Percentiles rank a stretch among this genome's conserved stretches.
Conservation (phyloP, 2,113 vertebrate species). For the Gallinago media region DNA sequence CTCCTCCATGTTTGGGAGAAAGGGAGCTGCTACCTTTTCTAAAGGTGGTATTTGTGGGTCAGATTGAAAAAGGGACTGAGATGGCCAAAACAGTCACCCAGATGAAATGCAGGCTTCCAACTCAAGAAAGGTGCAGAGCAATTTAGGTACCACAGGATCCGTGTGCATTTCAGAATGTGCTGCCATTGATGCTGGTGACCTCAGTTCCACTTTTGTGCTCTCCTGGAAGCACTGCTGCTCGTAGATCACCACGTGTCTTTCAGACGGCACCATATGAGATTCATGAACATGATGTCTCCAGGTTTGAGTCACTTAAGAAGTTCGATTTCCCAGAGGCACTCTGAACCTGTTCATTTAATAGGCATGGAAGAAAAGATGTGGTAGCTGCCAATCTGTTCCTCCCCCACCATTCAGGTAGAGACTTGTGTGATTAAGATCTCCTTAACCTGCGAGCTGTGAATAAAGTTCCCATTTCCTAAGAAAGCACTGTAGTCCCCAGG, state of each 20-base stretch:
- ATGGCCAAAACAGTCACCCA: neutral
- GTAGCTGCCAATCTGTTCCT: neutral
- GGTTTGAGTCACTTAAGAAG: neutral
- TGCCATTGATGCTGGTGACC: neutral
- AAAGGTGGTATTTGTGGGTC: neutral
- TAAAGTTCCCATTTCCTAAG: neutral
- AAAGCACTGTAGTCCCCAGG: neutral
- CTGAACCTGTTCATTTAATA: neutral
- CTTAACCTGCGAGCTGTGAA: neutral
- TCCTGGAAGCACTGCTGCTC: neutral
- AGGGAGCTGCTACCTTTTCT: neutral
- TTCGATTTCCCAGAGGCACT: neutral
- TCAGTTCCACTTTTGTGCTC: neutral
- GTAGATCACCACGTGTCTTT: neutral
- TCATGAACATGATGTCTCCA: neutral
- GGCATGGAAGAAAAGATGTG: neutral
- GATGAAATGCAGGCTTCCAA: neutral
- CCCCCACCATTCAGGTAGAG: neutral
- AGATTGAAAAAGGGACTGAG: neutral
- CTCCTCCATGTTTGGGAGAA: neutral
- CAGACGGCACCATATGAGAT: accelerated
- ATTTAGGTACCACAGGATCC: neutral
- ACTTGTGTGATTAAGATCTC: neutral
- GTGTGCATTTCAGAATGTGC: neutral
- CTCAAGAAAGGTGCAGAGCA: neutral